A percentile compares a stretch with the other conserved stretches of the same genome.
These are phyloP conservation scores for Agrilus mali DNA, from an alignment of 2,888 invertebrate genomes.

Conservation along the genomic window DNA sequence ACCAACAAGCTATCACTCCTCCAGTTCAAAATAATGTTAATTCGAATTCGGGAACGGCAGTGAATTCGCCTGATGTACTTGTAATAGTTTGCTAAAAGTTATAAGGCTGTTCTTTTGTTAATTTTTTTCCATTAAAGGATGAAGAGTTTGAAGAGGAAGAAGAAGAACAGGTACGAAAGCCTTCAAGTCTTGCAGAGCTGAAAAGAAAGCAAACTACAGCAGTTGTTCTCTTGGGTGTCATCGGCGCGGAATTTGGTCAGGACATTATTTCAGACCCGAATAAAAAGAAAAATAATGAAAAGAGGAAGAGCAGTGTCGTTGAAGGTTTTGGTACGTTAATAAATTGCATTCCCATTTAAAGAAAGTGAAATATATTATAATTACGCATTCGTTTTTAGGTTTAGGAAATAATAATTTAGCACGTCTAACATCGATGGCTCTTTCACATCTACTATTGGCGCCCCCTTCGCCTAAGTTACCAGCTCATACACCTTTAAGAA, in stretches of 20 bases:
- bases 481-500: constrained; percentile 79
- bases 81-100: constrained; percentile 17
- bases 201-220: constrained; percentile 95
- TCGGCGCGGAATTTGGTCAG: constrained; percentile 97
- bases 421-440: constrained; percentile 83
- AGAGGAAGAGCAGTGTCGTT: constrained; percentile 65
- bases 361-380: neutral
- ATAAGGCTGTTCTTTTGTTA: neutral
- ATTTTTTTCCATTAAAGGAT: constrained; percentile 37
- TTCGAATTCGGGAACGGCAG: constrained; percentile 16
- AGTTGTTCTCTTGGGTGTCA: constrained; percentile 90
- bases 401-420: constrained; percentile 82
- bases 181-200: constrained; percentile 72
- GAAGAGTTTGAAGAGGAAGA: constrained; percentile 74
- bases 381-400: constrained; percentile 43
- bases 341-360: neutral
- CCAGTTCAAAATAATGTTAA: constrained; percentile 35
- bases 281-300: constrained; percentile 44
- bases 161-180: constrained; percentile 74
- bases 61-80: constrained; percentile 15
- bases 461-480: constrained; percentile 77
- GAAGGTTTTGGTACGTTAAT: constrained; percentile 47
- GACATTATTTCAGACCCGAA: constrained; percentile 62
- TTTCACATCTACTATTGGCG: constrained; percentile 83
- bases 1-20: constrained; percentile 45